These are phyloP conservation scores for Hoplodrina blanda DNA, from an alignment of 2,888 invertebrate species.

Conservation along the genomic window DNA sequence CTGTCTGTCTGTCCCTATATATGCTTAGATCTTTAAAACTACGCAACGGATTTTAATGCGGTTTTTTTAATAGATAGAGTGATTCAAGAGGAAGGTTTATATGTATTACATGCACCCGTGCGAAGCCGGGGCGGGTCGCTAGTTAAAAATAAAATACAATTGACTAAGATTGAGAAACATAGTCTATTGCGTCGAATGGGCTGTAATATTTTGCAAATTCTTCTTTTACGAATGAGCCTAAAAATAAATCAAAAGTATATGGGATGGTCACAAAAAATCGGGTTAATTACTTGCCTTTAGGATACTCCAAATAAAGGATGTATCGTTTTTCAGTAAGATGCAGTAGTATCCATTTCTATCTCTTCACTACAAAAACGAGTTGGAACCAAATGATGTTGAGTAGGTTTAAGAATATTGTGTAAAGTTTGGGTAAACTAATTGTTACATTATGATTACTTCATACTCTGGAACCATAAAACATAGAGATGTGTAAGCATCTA, in stretches of 20 bases:
- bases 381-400: conserved; percentile 43
- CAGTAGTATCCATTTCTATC: conserved; percentile 63
- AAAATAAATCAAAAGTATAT: conserved; percentile 89
- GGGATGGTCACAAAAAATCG: conserved; percentile 87
- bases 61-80: too few relatives aligned
- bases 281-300: conserved; percentile 87
- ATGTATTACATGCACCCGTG: too few relatives aligned
- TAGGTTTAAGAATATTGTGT: conserved; percentile 2
- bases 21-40: too few relatives aligned
- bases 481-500: background rate
- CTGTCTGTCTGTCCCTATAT: too few relatives aligned
- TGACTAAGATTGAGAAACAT: conserved; percentile 73
- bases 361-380: conserved; percentile 46
- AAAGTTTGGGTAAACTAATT: background rate
- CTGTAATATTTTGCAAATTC: conserved; percentile 89
- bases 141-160: background rate
- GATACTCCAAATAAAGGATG: conserved; percentile 85
- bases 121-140: too few relatives aligned
- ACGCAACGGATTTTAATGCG: too few relatives aligned
- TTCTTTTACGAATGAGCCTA: conserved; percentile 86
- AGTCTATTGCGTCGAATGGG: conserved; percentile 76
- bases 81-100: too few relatives aligned
- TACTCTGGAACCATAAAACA: background rate
- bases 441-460: background rate
- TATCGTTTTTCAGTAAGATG: conserved; percentile 77